Evolutionary conservation across 2,797 vertebrate species (phyloP).

Genomic region (Cynodonichthys magdalenae): DNA sequence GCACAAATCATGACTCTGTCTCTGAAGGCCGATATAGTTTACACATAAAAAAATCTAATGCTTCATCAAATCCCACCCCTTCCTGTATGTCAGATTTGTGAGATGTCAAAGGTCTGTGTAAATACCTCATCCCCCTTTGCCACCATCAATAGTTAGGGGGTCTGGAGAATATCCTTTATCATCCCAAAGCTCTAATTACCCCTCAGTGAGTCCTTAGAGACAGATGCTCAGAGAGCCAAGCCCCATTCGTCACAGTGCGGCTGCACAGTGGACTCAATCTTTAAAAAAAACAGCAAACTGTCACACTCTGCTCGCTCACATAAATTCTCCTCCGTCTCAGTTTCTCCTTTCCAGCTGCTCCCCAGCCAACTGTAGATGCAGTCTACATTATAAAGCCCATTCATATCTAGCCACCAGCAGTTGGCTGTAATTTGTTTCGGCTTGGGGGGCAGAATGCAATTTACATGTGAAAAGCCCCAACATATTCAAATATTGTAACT

Average conservation of each 20-base stretch:
- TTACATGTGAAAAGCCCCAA: constrained; percentile 77
- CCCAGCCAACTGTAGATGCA: constrained; percentile 77
- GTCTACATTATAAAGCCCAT: constrained; percentile 78
- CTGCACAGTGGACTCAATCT: constrained; percentile 71
- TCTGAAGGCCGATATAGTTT: constrained; percentile 55
- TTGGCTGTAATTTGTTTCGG: constrained; percentile 82
- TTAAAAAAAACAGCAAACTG: constrained; percentile 69
- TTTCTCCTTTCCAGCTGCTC: constrained; percentile 74
- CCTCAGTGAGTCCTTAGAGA: constrained; percentile 72
- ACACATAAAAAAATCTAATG: constrained; percentile 42
- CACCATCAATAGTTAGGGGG: constrained; percentile 57
- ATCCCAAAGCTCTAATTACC: constrained; percentile 71
- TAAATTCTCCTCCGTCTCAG: constrained; percentile 74
- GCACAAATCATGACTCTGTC: constrained; percentile 43
- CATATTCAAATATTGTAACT: constrained; percentile 72
- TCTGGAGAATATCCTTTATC: constrained; percentile 62
- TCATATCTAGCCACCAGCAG: constrained; percentile 78
- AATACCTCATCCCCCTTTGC: constrained; percentile 53
- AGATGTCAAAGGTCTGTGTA: constrained; percentile 65
- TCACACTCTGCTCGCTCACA: constrained; percentile 78
- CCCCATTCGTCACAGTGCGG: constrained; percentile 78
- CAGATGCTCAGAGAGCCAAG: constrained; percentile 78
- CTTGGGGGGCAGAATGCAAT: constrained; percentile 72
- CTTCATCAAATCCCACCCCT: constrained; percentile 45
- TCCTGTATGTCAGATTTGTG: constrained; percentile 39